phyloP scores from a whole-genome alignment of 1,140 invertebrate genomes.

The Tenebrio molitor region DNA sequence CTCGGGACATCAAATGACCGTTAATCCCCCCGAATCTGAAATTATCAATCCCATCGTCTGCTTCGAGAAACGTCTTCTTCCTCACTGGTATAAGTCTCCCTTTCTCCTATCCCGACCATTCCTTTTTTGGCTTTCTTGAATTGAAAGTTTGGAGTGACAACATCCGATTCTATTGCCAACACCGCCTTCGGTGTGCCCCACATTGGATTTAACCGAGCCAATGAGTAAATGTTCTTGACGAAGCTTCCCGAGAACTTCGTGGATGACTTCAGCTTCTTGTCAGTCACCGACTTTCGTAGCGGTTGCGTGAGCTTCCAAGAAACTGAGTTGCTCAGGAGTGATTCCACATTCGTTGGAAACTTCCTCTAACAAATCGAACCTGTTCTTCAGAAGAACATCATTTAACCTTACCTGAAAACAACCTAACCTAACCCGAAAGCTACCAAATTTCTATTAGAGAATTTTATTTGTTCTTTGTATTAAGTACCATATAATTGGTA shows the following conservation, averaged over 20 bases:
- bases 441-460: too few species aligned
- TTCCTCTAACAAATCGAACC: slow-evolving; percentile 84
- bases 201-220: slow-evolving; percentile 94
- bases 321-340: slow-evolving; percentile 79
- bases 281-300: slow-evolving; percentile 86
- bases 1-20: slow-evolving; percentile 78
- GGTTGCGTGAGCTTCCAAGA: slow-evolving; percentile 94
- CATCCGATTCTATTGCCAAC: too few species aligned
- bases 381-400: too few species aligned
- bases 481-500: too few species aligned
- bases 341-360: slow-evolving; percentile 89
- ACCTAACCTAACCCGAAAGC: too few species aligned
- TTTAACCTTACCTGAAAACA: too few species aligned
- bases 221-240: slow-evolving; percentile 85
- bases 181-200: slow-evolving; percentile 91
- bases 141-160: slow-evolving; percentile 88
- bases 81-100: slow-evolving; percentile 81
- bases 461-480: too few species aligned
- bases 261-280: slow-evolving; percentile 89
- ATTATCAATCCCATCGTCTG: slow-evolving; percentile 71
- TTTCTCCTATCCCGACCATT: too few species aligned
- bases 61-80: slow-evolving; percentile 73
- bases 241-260: too few species aligned
- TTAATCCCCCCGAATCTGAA: slow-evolving; percentile 78
- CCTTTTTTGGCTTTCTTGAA: slow-evolving; percentile 79